Conservation (phyloP, 1,140 invertebrate species). For the Cotesia chilonis region DNA sequence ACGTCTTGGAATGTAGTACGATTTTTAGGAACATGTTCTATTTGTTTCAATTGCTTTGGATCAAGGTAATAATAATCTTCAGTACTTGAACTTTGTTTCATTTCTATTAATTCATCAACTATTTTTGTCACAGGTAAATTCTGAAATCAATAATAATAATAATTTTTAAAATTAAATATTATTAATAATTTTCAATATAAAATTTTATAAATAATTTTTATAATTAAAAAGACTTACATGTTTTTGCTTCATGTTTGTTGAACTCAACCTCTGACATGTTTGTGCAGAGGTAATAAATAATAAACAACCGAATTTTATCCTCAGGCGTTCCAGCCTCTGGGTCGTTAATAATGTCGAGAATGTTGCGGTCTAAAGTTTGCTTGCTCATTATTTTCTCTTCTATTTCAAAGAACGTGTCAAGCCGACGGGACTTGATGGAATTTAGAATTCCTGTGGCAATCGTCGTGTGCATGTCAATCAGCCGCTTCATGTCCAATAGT, state of each 20-base stretch:
- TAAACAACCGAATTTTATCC: slow-evolving; percentile 94
- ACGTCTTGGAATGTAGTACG: slow-evolving; percentile 83
- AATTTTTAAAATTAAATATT: too few relatives aligned
- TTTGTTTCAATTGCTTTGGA: slow-evolving; percentile 85
- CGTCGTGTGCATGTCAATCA: slow-evolving; percentile 99
- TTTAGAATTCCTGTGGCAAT: slow-evolving; percentile 94
- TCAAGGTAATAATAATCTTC: slow-evolving; percentile 93
- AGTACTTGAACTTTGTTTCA: slow-evolving; percentile 78
- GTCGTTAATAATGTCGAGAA: slow-evolving; percentile 86
- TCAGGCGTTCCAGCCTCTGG: slow-evolving; percentile 85
- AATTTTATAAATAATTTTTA: too few relatives aligned
- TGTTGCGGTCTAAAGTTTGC: slow-evolving; percentile 76
- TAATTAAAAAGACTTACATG: slow-evolving; percentile 75
- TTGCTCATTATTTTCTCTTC: slow-evolving; percentile 98
- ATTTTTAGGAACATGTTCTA: slow-evolving; percentile 74
- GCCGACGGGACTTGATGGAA: slow-evolving; percentile 87
- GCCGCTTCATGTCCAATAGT: slow-evolving; percentile 93
- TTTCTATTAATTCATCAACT: slow-evolving; percentile 90
- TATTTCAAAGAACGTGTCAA: slow-evolving; percentile 96
- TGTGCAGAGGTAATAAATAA: slow-evolving; percentile 92
- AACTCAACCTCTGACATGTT: slow-evolving; percentile 84
- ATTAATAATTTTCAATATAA: too few relatives aligned
- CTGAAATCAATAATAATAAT: slow-evolving; percentile 58
- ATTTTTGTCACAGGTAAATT: slow-evolving; percentile 92
- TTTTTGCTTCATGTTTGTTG: slow-evolving; percentile 85